These are phyloP conservation scores for Drosophila trapezifrons DNA, from an alignment of 1,140 invertebrate genomes.

Conservation along the genomic window DNA sequence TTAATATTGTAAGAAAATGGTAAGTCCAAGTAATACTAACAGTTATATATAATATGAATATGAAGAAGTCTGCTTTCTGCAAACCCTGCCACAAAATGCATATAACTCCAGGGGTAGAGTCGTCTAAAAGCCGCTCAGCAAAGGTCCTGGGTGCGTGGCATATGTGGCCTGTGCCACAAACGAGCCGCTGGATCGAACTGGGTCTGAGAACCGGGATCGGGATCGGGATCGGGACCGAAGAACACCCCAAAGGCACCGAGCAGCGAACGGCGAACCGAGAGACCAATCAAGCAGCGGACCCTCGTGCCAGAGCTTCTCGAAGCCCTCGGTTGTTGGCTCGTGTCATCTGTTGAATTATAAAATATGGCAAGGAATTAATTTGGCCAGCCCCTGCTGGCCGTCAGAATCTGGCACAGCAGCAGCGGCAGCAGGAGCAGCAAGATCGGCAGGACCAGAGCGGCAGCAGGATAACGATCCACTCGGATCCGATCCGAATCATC, in stretches of 20 bases:
- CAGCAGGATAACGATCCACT: slow-evolving; percentile 48
- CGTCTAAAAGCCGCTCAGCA: slow-evolving; percentile 15
- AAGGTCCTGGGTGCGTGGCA: slow-evolving; percentile 31
- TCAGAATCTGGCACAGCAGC: slow-evolving; percentile 78
- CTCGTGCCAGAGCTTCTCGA: slow-evolving; percentile 37
- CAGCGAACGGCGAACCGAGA: background rate
- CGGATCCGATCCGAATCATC: slow-evolving; percentile 54
- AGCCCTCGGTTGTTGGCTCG: slow-evolving; percentile 68
- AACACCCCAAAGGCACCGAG: slow-evolving; percentile 12
- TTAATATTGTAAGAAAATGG: background rate
- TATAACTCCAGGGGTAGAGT: background rate
- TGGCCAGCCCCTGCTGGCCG: slow-evolving; percentile 52
- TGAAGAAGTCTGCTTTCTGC: background rate
- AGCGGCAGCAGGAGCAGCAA: slow-evolving; percentile 46
- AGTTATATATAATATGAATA: no score
- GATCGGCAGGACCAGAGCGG: slow-evolving; percentile 18
- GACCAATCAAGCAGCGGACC: slow-evolving; percentile 37
- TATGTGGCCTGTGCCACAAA: slow-evolving; percentile 78
- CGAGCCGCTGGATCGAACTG: slow-evolving; percentile 50
- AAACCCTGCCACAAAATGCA: background rate
- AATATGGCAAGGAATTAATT: slow-evolving; percentile 83
- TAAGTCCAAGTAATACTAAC: no score
- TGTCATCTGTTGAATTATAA: slow-evolving; percentile 84
- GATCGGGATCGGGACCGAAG: slow-evolving; percentile 23
- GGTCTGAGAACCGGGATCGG: slow-evolving; percentile 31